phyloP scores from a whole-genome alignment of 2,888 invertebrate species.

The Morpho achilles region DNA sequence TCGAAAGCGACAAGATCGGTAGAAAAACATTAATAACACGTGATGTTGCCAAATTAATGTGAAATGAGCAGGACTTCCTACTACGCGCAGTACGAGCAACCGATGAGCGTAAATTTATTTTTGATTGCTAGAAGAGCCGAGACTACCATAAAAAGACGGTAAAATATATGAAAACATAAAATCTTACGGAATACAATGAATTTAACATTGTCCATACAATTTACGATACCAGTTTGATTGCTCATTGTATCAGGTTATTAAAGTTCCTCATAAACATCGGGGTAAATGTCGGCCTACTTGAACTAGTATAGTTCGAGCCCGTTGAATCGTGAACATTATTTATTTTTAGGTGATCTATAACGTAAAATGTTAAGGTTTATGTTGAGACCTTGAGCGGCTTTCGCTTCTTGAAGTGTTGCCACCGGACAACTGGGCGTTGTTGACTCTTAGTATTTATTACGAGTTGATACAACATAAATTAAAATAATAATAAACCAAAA shows the following conservation, averaged over 20 bases:
- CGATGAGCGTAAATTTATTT: no score
- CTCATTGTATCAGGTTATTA: constrained; percentile 9
- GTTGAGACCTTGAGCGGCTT: constrained; percentile 57
- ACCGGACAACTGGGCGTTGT: constrained; percentile 47
- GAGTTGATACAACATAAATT: constrained; percentile 37
- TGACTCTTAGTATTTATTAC: constrained; percentile 29
- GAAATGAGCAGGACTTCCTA: no score
- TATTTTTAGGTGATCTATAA: constrained; percentile 47
- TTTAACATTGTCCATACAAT: not conserved
- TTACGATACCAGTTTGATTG: not conserved
- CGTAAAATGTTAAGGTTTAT: constrained; percentile 63
- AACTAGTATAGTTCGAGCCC: constrained; percentile 25
- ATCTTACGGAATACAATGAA: not conserved
- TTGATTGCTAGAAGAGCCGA: no score
- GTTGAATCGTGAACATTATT: constrained; percentile 34
- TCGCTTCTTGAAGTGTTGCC: constrained; percentile 42
- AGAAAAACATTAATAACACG: no score
- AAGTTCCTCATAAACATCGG: constrained; percentile 8
- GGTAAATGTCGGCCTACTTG: constrained; percentile 24
- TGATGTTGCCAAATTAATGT: no score
- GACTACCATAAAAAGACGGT: no score
- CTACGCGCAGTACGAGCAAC: no score
- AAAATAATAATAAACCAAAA: not conserved
- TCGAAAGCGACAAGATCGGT: no score
- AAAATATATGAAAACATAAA: no score